Conservation (phyloP, 2,113 vertebrate species). For the Phrynocephalus versicolor region DNA sequence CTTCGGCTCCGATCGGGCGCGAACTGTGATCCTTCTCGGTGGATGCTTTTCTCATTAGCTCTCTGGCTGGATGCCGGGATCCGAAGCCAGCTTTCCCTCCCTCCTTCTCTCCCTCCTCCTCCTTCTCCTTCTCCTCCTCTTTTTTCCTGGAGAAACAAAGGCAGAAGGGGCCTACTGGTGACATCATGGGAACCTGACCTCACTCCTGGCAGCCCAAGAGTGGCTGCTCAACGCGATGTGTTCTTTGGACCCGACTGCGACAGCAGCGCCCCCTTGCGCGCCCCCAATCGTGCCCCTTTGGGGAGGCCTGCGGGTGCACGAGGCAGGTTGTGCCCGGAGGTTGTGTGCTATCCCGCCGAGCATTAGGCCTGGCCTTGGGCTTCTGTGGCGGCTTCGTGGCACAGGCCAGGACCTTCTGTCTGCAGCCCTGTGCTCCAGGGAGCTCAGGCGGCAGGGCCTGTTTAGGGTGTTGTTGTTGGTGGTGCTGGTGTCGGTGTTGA, state of each 20-base stretch:
- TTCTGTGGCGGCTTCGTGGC: background rate
- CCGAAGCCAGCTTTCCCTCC: constrained; percentile 3
- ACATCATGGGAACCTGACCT: constrained; percentile 72
- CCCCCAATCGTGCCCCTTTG: background rate
- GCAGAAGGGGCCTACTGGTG: constrained; percentile 58
- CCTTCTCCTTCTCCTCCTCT: background rate
- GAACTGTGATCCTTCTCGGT: background rate
- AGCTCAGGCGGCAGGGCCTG: background rate
- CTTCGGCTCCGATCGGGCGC: background rate
- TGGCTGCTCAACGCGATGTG: background rate
- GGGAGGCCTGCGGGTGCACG: background rate
- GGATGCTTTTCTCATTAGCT: constrained; percentile 66
- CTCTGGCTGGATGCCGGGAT: constrained; percentile 53
- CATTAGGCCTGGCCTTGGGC: background rate
- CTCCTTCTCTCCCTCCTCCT: background rate
- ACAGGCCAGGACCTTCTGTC: no score
- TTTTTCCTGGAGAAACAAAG: constrained; percentile 39
- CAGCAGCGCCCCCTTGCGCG: background rate
- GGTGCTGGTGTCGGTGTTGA: no score
- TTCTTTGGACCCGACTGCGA: constrained; percentile 3
- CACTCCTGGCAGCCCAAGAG: constrained; percentile 59
- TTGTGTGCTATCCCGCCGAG: no score
- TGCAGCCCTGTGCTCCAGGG: no score
- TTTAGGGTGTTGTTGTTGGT: no score
- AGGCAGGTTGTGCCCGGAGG: no score